Conservation (phyloP, 2,113 vertebrate species). For the Pterocles orientalis region DNA sequence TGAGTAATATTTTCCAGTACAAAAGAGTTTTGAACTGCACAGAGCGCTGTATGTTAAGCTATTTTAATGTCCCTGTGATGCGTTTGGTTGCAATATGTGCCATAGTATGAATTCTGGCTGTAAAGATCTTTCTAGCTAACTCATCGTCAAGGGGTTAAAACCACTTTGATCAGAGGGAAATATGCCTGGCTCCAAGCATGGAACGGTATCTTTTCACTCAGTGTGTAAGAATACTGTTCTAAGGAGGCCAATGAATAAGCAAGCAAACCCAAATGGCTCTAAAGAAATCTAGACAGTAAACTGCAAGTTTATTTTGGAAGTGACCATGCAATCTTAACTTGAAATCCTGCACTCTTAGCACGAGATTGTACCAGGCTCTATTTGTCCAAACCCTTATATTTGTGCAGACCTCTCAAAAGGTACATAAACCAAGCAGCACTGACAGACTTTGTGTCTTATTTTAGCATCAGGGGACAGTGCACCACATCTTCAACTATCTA, state of each 20-base stretch:
- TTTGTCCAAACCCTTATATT: not conserved
- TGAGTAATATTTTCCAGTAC: not conserved
- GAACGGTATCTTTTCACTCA: not conserved
- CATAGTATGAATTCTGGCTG: not conserved
- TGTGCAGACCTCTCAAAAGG: not conserved
- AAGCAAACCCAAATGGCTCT: not conserved
- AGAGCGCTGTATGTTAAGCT: not conserved
- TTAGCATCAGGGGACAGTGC: rapidly evolving
- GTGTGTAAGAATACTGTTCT: not conserved
- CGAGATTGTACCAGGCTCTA: not conserved
- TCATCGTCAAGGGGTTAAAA: not conserved
- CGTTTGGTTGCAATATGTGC: not conserved
- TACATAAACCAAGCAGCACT: not conserved
- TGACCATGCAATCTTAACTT: not conserved
- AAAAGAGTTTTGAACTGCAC: not conserved
- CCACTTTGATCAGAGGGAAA: not conserved
- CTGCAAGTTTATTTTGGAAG: not conserved
- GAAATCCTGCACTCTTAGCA: not conserved
- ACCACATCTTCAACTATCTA: not conserved
- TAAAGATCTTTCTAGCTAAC: not conserved
- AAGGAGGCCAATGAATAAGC: not conserved
- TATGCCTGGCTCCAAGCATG: not conserved
- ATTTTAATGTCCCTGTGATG: not conserved
- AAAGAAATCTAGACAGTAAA: not conserved
- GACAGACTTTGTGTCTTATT: not conserved